These are phyloP conservation scores for Metacarcinus magister DNA, from an alignment of 2,888 invertebrate species.

Conservation along the genomic window DNA sequence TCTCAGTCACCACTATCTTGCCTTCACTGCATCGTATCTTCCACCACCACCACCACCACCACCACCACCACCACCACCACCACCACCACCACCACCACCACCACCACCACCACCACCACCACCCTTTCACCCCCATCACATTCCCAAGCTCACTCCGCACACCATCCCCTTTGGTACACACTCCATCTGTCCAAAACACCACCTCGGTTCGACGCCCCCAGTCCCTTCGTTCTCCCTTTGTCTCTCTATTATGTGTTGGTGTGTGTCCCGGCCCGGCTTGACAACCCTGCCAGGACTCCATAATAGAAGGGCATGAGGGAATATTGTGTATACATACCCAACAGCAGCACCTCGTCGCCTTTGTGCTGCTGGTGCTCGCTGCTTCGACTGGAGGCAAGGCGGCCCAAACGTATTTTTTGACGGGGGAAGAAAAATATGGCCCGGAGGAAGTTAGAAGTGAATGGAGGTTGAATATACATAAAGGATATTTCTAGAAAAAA, in stretches of 20 bases:
- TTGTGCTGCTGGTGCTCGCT: background rate
- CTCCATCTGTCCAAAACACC: background rate
- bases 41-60: background rate
- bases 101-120: background rate
- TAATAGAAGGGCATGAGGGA: background rate
- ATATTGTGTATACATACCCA: background rate
- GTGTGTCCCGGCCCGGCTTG: background rate
- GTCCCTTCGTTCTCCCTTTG: background rate
- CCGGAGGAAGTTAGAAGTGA: constrained; percentile 7
- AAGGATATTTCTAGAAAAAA: background rate
- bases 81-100: background rate
- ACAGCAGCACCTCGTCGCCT: background rate
- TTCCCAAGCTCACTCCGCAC: too few species aligned
- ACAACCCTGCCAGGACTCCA: background rate
- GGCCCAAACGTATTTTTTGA: background rate
- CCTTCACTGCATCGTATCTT: background rate
- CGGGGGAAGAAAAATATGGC: background rate
- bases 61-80: background rate
- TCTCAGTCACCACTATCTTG: background rate
- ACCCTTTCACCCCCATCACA: background rate
- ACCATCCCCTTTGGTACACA: background rate
- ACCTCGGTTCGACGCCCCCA: background rate
- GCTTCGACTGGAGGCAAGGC: background rate
- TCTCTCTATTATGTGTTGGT: background rate
- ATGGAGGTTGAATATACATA: constrained; percentile 17